phyloP scores from a whole-genome alignment of 2,888 invertebrate genomes.

The Eueremaeus valkanovi region DNA sequence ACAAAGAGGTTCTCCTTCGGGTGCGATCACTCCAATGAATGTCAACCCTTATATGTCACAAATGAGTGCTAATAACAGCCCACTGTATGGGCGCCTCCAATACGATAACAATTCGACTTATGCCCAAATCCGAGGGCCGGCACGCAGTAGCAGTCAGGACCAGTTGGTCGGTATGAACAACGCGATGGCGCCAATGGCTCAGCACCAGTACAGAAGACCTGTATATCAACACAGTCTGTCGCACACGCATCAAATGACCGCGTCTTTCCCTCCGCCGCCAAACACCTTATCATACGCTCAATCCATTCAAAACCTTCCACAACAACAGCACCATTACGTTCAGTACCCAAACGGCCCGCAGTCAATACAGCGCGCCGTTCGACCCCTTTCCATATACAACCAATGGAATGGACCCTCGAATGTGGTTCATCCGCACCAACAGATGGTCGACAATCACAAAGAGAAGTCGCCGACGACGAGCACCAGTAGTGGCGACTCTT shows the following conservation, averaged over 20 bases:
- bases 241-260: conserved; percentile 11
- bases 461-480: conserved; percentile 17
- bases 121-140: neutral
- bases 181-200: neutral
- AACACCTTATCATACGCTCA: conserved; percentile 28
- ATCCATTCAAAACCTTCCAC: conserved; percentile 20
- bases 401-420: conserved; percentile 38
- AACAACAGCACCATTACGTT: conserved; percentile 8
- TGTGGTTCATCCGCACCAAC: conserved; percentile 21
- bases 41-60: neutral
- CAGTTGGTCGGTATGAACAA: conserved; percentile 21
- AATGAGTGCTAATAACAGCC: neutral
- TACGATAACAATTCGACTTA: conserved; percentile 23
- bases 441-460: conserved; percentile 22
- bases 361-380: conserved; percentile 11
- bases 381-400: conserved; percentile 36
- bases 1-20: neutral
- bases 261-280: neutral
- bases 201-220: conserved; percentile 20
- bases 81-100: neutral
- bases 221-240: conserved; percentile 16
- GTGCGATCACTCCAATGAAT: conserved; percentile 2
- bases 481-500: conserved; percentile 1
- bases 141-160: conserved; percentile 40
- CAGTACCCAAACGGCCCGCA: conserved; percentile 8